Evolutionary conservation across 2,797 vertebrate species (phyloP).

Genomic region (Mus caroli): DNA sequence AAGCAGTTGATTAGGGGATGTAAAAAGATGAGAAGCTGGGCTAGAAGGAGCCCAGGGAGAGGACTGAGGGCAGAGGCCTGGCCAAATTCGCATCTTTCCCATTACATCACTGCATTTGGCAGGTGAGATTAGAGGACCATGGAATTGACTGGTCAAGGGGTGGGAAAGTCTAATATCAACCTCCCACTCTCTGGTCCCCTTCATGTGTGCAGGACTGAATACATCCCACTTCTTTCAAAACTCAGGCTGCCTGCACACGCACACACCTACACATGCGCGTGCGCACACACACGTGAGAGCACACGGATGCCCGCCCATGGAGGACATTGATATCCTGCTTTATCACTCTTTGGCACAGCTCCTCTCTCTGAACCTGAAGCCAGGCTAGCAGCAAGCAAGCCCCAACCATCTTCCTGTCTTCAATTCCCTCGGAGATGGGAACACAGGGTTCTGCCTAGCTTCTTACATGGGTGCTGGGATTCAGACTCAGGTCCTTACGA

Average conservation of each 20-base stretch:
- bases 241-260: neutral
- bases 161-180: neutral
- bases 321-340: neutral
- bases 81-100: neutral
- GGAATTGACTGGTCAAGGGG: no score
- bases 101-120: neutral
- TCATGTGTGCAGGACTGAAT: neutral
- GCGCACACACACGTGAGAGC: neutral
- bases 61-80: neutral
- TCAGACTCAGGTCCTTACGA: neutral
- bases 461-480: neutral
- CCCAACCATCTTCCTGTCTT: neutral
- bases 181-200: neutral
- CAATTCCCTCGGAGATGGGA: neutral
- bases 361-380: neutral
- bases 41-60: neutral
- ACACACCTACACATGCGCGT: neutral
- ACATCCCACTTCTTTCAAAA: neutral
- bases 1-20: neutral
- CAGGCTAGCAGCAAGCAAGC: neutral
- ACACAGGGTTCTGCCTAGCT: neutral
- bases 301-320: no score
- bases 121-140: neutral
- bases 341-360: neutral
- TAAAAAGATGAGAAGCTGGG: neutral